Base-by-base conservation (phyloP, 53 echinoderm and acorn worm species). In the Henricia sp. region DNA sequence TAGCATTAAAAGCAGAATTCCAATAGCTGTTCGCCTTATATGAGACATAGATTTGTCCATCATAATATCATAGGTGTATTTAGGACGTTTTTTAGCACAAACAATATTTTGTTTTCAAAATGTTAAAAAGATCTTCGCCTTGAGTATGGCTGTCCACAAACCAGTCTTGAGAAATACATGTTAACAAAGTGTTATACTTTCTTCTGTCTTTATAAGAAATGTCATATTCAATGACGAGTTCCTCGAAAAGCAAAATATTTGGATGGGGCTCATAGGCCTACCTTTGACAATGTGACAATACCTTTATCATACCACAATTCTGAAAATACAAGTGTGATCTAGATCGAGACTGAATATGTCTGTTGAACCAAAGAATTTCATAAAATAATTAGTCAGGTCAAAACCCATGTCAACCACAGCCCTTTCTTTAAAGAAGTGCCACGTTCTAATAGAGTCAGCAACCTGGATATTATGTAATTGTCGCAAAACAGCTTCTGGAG, bases 391-490 rank as follows among this genome's bases (percentile, higher is more conserved):
- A 52, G 5, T 52, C 21, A 52, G 21, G 17, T 26, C 82, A 16
- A 30, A 68, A 32, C 24, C 50, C 83, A 23, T 43, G 33, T 25
- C 37, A 37, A 59, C 63, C 60, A 63, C 63, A 60, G 56, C 30
- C 24, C 37, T 80, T 63, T 37, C 46, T n/a, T 46, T 37, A 58
- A 77, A 77, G n/a, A 37, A n/a, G 44, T 62, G 37, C 82, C 82
- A 80, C 4, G 63, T 40, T 37, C 82, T 80, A 21, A 80, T 25
- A 50, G 68, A 52, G 50, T 80, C 82, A 8, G 82, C 82, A 0
- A 80, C n/a, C 64, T 80, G 63, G 26, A 4, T 13, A 32, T 56
- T 67, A 5, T 60, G 62, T 63, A 82, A 13, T 14, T 29, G 11
- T 20, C 53, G n/a, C 13, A 53, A 53, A 46, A 53, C n/a, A 53